Evolutionary conservation across 2,797 vertebrate genomes (phyloP).

Genomic region (Fundulus diaphanus): DNA sequence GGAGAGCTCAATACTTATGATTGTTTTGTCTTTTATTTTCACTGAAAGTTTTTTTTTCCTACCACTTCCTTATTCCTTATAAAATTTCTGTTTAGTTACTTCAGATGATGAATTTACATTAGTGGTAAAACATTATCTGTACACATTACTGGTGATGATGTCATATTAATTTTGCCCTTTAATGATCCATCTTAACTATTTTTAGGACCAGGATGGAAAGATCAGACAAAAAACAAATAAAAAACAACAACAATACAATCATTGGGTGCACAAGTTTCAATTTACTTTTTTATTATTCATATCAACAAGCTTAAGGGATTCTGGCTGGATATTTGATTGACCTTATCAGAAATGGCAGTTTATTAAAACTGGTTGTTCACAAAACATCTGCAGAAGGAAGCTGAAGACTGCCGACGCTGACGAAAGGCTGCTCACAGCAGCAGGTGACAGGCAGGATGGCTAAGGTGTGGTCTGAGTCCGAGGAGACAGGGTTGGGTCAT

Average conservation of each 20-base stretch:
- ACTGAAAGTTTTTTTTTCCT: conserved; percentile 3
- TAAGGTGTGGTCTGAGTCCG: no score
- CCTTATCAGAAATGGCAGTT: not conserved
- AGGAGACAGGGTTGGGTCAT: no score
- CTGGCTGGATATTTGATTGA: not conserved
- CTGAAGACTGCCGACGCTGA: no score
- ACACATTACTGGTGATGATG: not conserved
- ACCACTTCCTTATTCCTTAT: conserved; percentile 1
- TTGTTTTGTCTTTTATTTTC: not conserved
- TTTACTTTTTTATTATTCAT: not conserved
- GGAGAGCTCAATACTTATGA: conserved; percentile 3
- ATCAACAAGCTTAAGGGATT: not conserved
- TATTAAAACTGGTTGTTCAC: not conserved
- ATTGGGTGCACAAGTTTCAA: no score
- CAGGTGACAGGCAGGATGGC: no score
- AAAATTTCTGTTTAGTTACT: not conserved
- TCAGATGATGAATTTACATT: not conserved
- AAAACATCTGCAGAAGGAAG: no score
- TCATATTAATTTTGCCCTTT: not conserved
- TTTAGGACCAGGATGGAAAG: not conserved
- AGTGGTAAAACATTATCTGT: not conserved
- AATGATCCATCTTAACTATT: not conserved
- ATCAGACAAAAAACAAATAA: not conserved
- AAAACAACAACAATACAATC: not conserved
- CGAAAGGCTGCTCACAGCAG: no score